Conservation (phyloP, 1,140 invertebrate species). For the Tigriopus japonicus region DNA sequence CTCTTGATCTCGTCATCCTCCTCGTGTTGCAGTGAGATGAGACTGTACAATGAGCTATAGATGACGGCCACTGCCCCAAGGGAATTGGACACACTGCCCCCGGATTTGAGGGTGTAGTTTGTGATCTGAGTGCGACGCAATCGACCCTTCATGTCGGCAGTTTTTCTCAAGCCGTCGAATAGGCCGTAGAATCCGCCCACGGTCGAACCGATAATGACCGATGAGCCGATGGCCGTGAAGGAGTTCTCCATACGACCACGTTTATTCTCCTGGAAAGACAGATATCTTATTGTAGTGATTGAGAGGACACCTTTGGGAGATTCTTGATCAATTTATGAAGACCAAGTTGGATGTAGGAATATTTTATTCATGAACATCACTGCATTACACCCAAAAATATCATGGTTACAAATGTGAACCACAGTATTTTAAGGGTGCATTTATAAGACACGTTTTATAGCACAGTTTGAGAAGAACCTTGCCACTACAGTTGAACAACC, state of each 20-base stretch:
- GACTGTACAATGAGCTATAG: slow-evolving; percentile 6
- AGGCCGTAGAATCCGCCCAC: slow-evolving; percentile 6
- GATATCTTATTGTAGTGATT: no score
- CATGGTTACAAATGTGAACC: no score
- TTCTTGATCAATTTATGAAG: no score
- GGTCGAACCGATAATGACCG: slow-evolving; percentile 4
- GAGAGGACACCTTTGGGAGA: no score
- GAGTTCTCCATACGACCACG: slow-evolving; percentile 13
- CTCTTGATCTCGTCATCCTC: slow-evolving; percentile 9
- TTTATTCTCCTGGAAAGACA: neutral
- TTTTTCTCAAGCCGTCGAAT: slow-evolving; percentile 10
- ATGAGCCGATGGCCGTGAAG: slow-evolving; percentile 8
- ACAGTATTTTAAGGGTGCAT: no score
- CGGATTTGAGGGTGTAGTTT: slow-evolving; percentile 11
- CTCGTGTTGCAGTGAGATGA: slow-evolving; percentile 2
- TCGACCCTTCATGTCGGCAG: neutral
- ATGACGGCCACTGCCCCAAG: slow-evolving; percentile 6
- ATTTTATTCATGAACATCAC: no score
- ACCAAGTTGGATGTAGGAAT: no score
- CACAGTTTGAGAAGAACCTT: no score
- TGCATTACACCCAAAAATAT: no score
- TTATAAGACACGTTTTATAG: no score
- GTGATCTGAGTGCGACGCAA: slow-evolving; percentile 6
- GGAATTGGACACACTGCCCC: slow-evolving; percentile 5
- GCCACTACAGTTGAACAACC: no score